Evolutionary conservation across 2,797 vertebrate species (phyloP), one percentile per base, ranked within the genome.

Genomic region (Pseudopleuronectes americanus): DNA sequence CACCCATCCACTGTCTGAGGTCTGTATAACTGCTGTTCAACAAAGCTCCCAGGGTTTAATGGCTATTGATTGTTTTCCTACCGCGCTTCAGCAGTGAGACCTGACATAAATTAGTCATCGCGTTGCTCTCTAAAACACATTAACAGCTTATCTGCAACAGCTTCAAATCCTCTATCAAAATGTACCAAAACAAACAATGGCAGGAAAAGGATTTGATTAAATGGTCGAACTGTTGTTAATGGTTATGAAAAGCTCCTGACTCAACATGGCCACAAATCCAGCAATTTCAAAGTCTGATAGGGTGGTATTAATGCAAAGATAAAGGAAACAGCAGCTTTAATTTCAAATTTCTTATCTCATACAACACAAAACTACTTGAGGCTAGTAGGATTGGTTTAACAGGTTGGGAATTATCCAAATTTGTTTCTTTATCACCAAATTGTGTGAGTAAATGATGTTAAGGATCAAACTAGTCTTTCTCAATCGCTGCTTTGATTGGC

Each of bases 31-130:
- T 80, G 82, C 67, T 85, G 80, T 78, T 88, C 79, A 79, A 90
- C 90, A 87, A 87, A 88, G 80, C 89, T 90, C 72, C 74, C 68
- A 33, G 67, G 87, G 82, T 91, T 93, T 91, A 93, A 93, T 89
- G 83, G 72, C 68, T 87, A 94, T 92, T 68, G 91, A 94, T 90
- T 84, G 88, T 81, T 91, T 92, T 91, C 74, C 75, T 87, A 88
- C 77, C 78, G 41, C n/a, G 79, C 86, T 83, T 87, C 66, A 69
- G 85, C 87, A 76, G 71, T 86, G 84, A 90, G 87, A 87, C 83
- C 86, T 82, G 81, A 93, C 89, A 90, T 90, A 89, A 92, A 93
- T 91, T 87, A 91, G 89, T 84, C 64, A 77, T 78, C 68, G 70
- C 71, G 58, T 55, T 71, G 58, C 76, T 76, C 73, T 83, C 77